phyloP scores from a whole-genome alignment of 2,113 vertebrate species.

The Psittacula cyanocephala region DNA sequence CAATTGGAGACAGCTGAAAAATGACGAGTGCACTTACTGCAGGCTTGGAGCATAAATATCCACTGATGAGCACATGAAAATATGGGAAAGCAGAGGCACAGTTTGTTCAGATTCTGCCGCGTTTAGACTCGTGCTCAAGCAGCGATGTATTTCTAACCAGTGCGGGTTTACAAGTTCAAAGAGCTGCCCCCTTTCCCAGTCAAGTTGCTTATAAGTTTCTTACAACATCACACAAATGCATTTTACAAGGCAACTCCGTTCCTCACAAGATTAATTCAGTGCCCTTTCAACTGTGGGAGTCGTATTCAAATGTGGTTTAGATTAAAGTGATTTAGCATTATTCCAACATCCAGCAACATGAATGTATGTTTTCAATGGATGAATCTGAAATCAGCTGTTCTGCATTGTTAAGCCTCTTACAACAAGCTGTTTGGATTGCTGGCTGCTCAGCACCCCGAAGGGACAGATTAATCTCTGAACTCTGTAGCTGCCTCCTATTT shows the following conservation, averaged over 20 bases:
- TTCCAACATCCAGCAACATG: constrained; percentile 54
- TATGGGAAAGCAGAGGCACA: constrained; percentile 15
- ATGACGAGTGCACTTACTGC: constrained; percentile 43
- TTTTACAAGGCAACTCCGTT: constrained; percentile 63
- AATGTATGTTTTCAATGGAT: constrained; percentile 62
- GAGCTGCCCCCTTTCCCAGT: constrained; percentile 39
- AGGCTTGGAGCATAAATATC: constrained; percentile 39
- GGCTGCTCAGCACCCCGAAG: constrained; percentile 61
- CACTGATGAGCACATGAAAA: constrained; percentile 57
- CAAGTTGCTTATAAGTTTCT: constrained; percentile 51
- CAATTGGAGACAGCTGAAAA: constrained; percentile 72
- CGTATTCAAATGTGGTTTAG: constrained; percentile 67
- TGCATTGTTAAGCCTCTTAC: constrained; percentile 52
- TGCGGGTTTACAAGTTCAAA: constrained; percentile 57
- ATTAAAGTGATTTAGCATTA: constrained; percentile 71
- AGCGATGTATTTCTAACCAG: constrained; percentile 34
- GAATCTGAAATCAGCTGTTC: constrained; percentile 66
- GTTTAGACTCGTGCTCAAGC: background rate
- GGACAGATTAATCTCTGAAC: constrained; percentile 68
- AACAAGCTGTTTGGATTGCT: constrained; percentile 57
- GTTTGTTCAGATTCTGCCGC: background rate
- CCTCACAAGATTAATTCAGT: constrained; percentile 66
- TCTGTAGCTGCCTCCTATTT: constrained; percentile 36
- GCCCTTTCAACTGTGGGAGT: constrained; percentile 65
- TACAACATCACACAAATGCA: constrained; percentile 36